Base-by-base conservation (phyloP, 2,113 vertebrate genomes). In the Clarias batrachus region DNA sequence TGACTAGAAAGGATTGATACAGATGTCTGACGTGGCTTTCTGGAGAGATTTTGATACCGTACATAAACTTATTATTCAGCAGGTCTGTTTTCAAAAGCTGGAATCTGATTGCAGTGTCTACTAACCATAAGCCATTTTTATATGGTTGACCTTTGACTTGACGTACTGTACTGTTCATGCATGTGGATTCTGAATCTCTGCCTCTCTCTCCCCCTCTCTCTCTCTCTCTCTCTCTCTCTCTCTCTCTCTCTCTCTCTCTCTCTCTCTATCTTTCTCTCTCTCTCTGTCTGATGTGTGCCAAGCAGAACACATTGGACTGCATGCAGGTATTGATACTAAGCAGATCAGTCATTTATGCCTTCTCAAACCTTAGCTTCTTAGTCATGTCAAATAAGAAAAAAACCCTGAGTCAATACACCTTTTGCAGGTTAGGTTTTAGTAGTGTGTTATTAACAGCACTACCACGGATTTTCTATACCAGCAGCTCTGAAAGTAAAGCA, bases 251-350 rank as follows among this genome's bases (percentile, higher is more conserved):
- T 89, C 41, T 66, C n/a, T 85, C 30, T 85, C 66, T 91, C 60
- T 76, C n/a, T 83, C 74, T 59, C n/a, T n/a, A n/a, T n/a, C 23
- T 27, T 14, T 70, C 85, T 90, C 21, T 76, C 81, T 89, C 4
- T 89, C 41, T 71, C n/a, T 85, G 57, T 85, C 66, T 91, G 87
- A 81, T 86, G 66, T 63, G 93, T 92, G 91, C 91, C 92, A 90
- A 91, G 94, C 95, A 99, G 98, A 97, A 93, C 92, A 96, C 97
- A 92, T 93, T 99, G 98, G 97, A 99, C 95, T 97, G 96, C 95
- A 98, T 99, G 97, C 98, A 99, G 98, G 98, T 99, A 99, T 86
- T 91, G 85, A 90, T 82, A 56, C 14, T 78, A 78, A 23, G 30
- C 62, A 68, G 27, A 83, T 77, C 19, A 74, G 62, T 90, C 62